Evolutionary conservation across 2,797 vertebrate species (phyloP).

Genomic region (Rhyacichthys aspro): DNA sequence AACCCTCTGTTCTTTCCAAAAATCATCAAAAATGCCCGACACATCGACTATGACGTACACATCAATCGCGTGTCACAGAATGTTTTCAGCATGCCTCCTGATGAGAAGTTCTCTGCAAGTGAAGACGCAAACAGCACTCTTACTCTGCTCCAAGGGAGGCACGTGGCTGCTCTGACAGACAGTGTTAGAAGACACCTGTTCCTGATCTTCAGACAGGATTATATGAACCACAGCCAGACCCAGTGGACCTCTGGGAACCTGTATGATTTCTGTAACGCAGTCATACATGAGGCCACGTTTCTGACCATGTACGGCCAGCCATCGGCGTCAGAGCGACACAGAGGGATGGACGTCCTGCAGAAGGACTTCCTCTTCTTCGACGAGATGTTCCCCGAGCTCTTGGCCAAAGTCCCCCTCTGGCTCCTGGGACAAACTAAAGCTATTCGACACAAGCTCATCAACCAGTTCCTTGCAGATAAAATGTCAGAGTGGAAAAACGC

Average conservation of each 20-base stretch:
- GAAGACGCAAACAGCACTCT: constrained; percentile 56
- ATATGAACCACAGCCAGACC: constrained; percentile 15
- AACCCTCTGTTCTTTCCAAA: constrained; percentile 74
- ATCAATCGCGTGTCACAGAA: constrained; percentile 57
- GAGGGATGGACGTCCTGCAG: constrained; percentile 34
- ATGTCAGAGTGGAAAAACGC: constrained; percentile 77
- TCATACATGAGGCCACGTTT: constrained; percentile 77
- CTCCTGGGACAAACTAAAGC: constrained; percentile 82
- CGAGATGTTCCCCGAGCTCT: constrained; percentile 71
- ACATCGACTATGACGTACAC: constrained; percentile 87
- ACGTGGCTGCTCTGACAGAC: constrained; percentile 70
- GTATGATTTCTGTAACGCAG: constrained; percentile 64
- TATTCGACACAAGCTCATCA: constrained; percentile 77
- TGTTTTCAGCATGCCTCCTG: constrained; percentile 79
- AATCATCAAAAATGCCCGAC: constrained; percentile 85
- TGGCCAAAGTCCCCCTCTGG: constrained; percentile 78
- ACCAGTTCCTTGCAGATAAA: constrained; percentile 78
- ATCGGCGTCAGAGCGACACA: constrained; percentile 24
- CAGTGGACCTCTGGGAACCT: constrained; percentile 54
- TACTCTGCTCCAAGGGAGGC: constrained; percentile 69
- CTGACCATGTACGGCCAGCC: constrained; percentile 75
- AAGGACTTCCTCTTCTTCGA: constrained; percentile 72
- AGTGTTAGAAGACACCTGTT: constrained; percentile 85
- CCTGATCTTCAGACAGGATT: constrained; percentile 76
- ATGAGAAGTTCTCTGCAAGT: constrained; percentile 67